Evolutionary conservation across 2,888 invertebrate species (phyloP), one percentile per base, ranked within the genome.

Genomic region (Cactoblastis cactorum): DNA sequence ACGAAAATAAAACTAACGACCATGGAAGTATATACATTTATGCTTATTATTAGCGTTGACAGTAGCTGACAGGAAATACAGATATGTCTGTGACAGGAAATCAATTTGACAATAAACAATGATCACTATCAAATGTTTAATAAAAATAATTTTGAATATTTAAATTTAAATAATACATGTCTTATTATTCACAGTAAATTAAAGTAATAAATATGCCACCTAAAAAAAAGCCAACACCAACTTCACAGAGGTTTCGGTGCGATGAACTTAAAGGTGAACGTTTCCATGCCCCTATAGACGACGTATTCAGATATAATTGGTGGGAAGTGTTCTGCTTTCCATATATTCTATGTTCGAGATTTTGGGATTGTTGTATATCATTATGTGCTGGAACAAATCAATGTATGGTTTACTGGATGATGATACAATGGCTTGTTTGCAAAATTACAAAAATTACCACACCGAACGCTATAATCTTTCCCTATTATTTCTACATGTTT

Each of bases 301-400:
- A 81, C 46, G 70, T 78, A 0, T 79, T 80, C 49, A 58, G 63
- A 35, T 77, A 75, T 39, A 81, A 81, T 28, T 83, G 81, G 81
- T 82, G 83, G 77, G 84, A 86, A 62, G 72, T 85, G 0, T 80
- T 80, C 38, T 86, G 84, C 62, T 84, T 83, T 52, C 87, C 88
- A 0, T 85, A 83, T 33, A 77, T 81, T 51, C 37, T 87, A 8
- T 77, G 79, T 46, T 61, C 74, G 0, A 66, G 80, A 39, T 43
- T 83, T 18, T 84, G 80, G 77, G 78, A 80, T 9, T 80, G 74
- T 51, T 82, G 71, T 32, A 57, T 77, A 0, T 63, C 80, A 0
- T 43, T 86, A 17, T 85, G 80, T 47, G 66, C 80, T 0, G 82
- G 85, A 0, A 75, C 83, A 1, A 86, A 86, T 53, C 78, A 80